Percentiles rank a stretch among this genome's conserved stretches.
These are phyloP conservation scores for Hesperia comma DNA, from an alignment of 2,888 invertebrate species.

Conservation along the genomic window DNA sequence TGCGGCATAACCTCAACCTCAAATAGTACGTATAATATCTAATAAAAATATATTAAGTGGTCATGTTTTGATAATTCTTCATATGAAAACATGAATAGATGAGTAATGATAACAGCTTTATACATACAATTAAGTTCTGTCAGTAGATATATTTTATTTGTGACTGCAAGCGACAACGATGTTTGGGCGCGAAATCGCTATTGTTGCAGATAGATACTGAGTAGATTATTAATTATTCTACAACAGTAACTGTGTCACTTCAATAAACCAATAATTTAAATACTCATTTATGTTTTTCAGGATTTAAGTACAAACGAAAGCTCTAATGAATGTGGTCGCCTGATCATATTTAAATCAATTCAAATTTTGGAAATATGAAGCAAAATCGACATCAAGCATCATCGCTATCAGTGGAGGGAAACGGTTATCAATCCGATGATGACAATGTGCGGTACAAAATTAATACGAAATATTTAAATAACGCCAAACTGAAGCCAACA, in stretches of 20 bases:
- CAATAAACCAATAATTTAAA: not conserved
- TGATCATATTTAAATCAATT: not conserved
- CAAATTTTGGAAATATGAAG: conserved; percentile 54
- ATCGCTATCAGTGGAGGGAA: conserved; percentile 52
- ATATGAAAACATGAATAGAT: not conserved
- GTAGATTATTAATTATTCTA: not conserved
- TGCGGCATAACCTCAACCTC: conserved; percentile 36
- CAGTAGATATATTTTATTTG: not conserved
- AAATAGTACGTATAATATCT: conserved; percentile 15
- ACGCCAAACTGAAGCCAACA: conserved; percentile 51
- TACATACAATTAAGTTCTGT: too few species aligned
- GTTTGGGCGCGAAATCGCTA: conserved; percentile 63
- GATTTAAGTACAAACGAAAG: not conserved
- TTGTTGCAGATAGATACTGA: not conserved
- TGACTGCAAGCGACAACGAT: conserved; percentile 12
- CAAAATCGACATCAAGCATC: conserved; percentile 41
- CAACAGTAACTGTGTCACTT: too few species aligned
- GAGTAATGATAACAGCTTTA: too few species aligned
- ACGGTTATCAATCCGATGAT: conserved; percentile 73
- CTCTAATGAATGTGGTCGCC: conserved; percentile 4
- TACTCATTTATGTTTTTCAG: conserved; percentile 20
- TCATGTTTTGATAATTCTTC: not conserved
- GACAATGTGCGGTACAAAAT: conserved; percentile 73
- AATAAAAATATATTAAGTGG: not conserved
- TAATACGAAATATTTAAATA: conserved; percentile 64